Evolutionary conservation across 2,888 invertebrate genomes (phyloP).

Genomic region (Limnephilus marmoratus): DNA sequence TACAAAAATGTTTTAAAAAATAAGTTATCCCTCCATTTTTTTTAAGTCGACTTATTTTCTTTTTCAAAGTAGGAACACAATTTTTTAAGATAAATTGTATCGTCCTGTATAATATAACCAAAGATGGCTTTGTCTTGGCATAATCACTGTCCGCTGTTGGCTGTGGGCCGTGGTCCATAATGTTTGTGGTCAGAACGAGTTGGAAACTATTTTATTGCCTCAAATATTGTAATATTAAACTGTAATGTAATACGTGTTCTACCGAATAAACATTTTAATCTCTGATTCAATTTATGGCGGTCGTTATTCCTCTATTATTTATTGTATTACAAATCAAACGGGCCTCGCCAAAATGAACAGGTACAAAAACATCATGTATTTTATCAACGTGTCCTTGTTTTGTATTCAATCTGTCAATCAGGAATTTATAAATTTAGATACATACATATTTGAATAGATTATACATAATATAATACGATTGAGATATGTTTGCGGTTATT

Average conservation of each 20-base stretch:
- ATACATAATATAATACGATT: too few species aligned
- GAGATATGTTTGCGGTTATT: too few species aligned
- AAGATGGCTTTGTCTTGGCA: constrained; percentile 38
- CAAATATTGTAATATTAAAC: constrained; percentile 48
- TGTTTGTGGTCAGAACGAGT: constrained; percentile 47
- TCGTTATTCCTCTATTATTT: background rate
- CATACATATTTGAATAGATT: too few species aligned
- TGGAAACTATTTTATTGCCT: constrained; percentile 46
- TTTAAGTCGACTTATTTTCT: too few species aligned
- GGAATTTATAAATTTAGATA: background rate
- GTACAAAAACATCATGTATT: background rate
- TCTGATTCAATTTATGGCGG: background rate
- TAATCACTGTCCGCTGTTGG: constrained; percentile 15
- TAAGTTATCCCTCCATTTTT: too few species aligned
- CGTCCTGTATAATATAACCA: background rate
- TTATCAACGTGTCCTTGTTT: background rate
- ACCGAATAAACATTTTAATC: constrained; percentile 45
- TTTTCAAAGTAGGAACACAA: too few species aligned
- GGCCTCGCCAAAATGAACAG: background rate
- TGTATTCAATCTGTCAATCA: background rate
- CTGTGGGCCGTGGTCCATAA: constrained; percentile 24
- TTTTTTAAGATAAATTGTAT: too few species aligned
- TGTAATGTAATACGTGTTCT: constrained; percentile 51
- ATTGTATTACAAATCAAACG: background rate
- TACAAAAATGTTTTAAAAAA: too few species aligned